Base-by-base conservation (phyloP, 2,797 vertebrate genomes). In the Podarcis siculus region DNA sequence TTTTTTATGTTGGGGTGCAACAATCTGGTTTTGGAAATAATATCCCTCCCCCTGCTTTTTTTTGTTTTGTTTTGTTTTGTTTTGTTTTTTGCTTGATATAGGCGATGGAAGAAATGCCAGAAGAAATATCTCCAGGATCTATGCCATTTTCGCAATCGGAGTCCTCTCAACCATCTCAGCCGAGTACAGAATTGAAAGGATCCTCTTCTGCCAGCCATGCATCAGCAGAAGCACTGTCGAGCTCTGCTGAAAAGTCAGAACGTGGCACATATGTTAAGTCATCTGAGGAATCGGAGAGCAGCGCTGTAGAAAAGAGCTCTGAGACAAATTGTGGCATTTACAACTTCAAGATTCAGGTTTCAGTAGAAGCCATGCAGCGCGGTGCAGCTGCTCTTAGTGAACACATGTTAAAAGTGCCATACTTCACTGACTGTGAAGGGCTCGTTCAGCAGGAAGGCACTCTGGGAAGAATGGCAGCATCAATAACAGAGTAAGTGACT, bases 341-440 rank as follows among this genome's bases (percentile, higher is more conserved):
- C 73, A 95, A 96, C 93, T 95, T 93, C 35, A 37, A 84, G 49
- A 87, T 97, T 9, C 42, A 66, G 0, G 90, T 97, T 30, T 95
- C 96, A 0, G 92, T 93, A 67, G 92, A 95, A n/a, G 39, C 71
- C 27, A 86, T 97, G 95, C 95, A 96, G 81, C 94, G 23, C 27
- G 95, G 95, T 0, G 96, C 96, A 0, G 93, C 95, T 82, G 89
- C 91, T 0, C 90, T 96, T 88, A 97, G 96, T 91, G 92, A 73
- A 49, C 90, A 95, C 0, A 81, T 61, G 78, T 32, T 88, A 12
- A n/a, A 37, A 87, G 5, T 3, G 5, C 4, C 61, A 6, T 32
- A 23, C 5, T 13, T 76, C 6, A 4, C 39, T 21, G 39, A 64
- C n/a, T 25, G 12, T 1, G 21, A 4, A 6, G 3, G 10, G 0